Evolutionary conservation across 2,113 vertebrate species (phyloP).

Genomic region (Oenanthe oenanthe): DNA sequence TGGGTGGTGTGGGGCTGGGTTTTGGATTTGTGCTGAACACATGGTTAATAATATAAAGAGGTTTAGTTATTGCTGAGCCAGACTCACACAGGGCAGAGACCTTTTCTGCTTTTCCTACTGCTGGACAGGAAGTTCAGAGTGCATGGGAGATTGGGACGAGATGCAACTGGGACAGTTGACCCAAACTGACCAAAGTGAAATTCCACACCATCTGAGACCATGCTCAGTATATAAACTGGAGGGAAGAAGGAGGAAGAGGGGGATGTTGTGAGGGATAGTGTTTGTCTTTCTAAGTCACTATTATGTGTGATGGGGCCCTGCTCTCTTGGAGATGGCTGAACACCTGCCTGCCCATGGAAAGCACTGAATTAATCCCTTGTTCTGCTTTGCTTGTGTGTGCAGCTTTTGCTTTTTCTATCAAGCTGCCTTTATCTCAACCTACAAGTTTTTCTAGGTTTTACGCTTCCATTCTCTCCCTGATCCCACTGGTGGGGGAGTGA

Average conservation of each 20-base stretch:
- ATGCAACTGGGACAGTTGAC: neutral
- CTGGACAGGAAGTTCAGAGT: neutral
- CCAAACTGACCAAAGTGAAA: neutral
- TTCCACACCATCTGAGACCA: neutral
- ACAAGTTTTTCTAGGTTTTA: neutral
- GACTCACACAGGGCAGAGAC: neutral
- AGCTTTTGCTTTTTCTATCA: neutral
- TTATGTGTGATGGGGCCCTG: accelerated
- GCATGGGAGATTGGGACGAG: neutral
- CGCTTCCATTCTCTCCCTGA: neutral
- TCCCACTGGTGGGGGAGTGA: neutral
- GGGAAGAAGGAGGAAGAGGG: neutral
- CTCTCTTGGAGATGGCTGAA: neutral
- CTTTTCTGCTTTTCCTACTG: neutral
- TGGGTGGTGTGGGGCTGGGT: neutral
- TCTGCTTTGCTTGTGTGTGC: neutral
- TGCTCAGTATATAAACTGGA: neutral
- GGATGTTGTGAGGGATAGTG: neutral
- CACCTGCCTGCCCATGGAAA: neutral
- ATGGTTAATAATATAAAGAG: neutral
- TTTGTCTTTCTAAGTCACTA: neutral
- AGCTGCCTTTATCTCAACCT: neutral
- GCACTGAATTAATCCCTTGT: neutral
- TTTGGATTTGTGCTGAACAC: neutral
- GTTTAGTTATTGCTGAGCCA: neutral